Base-by-base conservation (phyloP, 2,888 invertebrate genomes). In the Aquatica leii region DNA sequence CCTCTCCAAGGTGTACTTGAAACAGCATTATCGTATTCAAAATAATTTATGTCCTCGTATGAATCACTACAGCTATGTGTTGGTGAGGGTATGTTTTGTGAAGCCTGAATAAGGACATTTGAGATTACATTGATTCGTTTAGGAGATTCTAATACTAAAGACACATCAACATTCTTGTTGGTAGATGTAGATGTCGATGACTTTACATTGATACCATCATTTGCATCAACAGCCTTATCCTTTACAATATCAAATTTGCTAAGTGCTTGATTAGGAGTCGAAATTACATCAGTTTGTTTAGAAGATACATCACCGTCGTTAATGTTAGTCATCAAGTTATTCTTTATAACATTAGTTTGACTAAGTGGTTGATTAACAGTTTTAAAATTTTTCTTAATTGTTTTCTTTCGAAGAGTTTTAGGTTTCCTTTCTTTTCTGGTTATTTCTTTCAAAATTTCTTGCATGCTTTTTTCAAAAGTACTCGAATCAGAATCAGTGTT, bases 1-100 rank as follows among this genome's bases (percentile, higher is more conserved):
- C 69, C 69, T 34, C 74, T 55, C 74, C 74, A 74, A 20, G 74
- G 72, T 12, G 17, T 34, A 35, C 17, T 31, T 34, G 17, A 12
- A 18, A 21, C n/a, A 8, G 40, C 21, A 11, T 15, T 3, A 15
- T 34, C 35, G 2, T 18, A 11, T 15, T 17, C 14, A 35, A 18
- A 1, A 37, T 48, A 17, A 18, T 48, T n/a, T 18, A 54, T n/a
- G 3, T 15, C 35, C 1, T 12, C 53, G 12, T 1, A 18, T 11
- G n/a, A 35, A 37, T 40, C 50, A 35, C 46, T 51, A 15, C 24
- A 35, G 46, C 17, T 46, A 11, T 11, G 5, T 1, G 11, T 15
- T 31, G 55, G 37, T 18, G 49, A 35, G 12, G 15, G 40, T 18
- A 18, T 15, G n/a, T 15, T 2, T 11, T 14, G 6, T n/a, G 34